Base-by-base conservation (phyloP, 2,113 vertebrate genomes). In the Gambusia affinis region DNA sequence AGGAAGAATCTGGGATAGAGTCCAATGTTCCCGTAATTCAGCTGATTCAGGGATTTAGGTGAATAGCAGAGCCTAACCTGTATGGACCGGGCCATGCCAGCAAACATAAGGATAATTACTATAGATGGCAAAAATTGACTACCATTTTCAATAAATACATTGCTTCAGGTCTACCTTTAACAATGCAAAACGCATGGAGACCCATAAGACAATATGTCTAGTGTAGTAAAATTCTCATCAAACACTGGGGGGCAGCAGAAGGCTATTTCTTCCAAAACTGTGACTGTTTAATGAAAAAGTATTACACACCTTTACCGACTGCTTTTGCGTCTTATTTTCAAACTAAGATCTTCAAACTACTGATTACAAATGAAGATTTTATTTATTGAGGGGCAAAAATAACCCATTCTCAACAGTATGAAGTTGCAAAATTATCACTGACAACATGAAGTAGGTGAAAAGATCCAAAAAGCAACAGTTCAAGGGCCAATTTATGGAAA, bases 1-100 rank as follows among this genome's bases (percentile, higher is more conserved):
- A n/a, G 47, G 44, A 79, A 75, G 74, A 87, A 87, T 88, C 81
- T 80, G 71, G 80, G 86, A 76, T 44, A 42, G 71, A 60, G 66
- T 87, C 82, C 86, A 80, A n/a, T 51, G 72, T 64, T 31, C 29
- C 65, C 63, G 65, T 72, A 24, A 80, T 82, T 82, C 30, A 76
- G 70, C 85, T 84, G 71, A 84, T 64, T 86, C 81, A 75, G 76
- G 72, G 35, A 73, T 83, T 88, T 72, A 30, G 22, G 28, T 30
- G 72, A 80, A 72, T 54, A 85, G 78, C 42, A 70, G 69, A 83
- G 51, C 35, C 77, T 61, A 19, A 67, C 67, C 76, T 31, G 70
- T 11, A 24, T 24, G 66, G 75, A 47, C 63, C 73, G 67, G 64
- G 12, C 37, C 64, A 57, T 35, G 22, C 24, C 31, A 47, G 19